Evolutionary conservation across 1,140 invertebrate species (phyloP).

Genomic region (Lucilia sericata): DNA sequence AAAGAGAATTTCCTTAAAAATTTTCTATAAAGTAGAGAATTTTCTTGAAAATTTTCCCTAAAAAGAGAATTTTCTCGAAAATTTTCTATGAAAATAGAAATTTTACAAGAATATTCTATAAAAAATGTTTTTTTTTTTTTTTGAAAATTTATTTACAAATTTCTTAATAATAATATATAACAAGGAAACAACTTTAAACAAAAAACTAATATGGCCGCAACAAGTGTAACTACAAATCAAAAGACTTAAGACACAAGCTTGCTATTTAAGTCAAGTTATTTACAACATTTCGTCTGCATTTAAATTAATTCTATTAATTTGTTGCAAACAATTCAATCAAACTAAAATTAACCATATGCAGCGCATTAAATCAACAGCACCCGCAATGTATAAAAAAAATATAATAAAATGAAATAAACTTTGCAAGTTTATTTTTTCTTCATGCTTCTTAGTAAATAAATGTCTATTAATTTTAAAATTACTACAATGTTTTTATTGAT

Average conservation of each 20-base stretch:
- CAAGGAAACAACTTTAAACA: too few species aligned
- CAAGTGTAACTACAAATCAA: not conserved
- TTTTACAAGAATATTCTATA: too few species aligned
- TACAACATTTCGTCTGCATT: not conserved
- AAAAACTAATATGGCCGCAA: too few species aligned
- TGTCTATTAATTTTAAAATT: not conserved
- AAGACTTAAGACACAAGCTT: not conserved
- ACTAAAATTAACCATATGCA: constrained; percentile 4
- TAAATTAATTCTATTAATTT: not conserved
- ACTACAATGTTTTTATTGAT: constrained; percentile 26
- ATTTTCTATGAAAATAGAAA: too few species aligned
- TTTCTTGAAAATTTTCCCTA: too few species aligned
- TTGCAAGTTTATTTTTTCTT: not conserved
- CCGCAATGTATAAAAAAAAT: not conserved
- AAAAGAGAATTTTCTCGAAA: too few species aligned
- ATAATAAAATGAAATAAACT: not conserved
- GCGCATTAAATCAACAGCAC: constrained; percentile 10
- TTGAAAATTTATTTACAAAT: too few species aligned
- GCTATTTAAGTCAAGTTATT: not conserved
- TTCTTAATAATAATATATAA: too few species aligned
- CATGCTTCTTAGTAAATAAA: not conserved
- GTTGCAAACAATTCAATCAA: constrained; percentile 14
- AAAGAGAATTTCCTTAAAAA: too few species aligned
- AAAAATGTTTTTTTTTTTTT: too few species aligned
- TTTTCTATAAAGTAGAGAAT: too few species aligned